Evolutionary conservation across 2,797 vertebrate genomes (phyloP), one percentile per base, ranked within the genome.

Genomic region (Halcyon badia): DNA sequence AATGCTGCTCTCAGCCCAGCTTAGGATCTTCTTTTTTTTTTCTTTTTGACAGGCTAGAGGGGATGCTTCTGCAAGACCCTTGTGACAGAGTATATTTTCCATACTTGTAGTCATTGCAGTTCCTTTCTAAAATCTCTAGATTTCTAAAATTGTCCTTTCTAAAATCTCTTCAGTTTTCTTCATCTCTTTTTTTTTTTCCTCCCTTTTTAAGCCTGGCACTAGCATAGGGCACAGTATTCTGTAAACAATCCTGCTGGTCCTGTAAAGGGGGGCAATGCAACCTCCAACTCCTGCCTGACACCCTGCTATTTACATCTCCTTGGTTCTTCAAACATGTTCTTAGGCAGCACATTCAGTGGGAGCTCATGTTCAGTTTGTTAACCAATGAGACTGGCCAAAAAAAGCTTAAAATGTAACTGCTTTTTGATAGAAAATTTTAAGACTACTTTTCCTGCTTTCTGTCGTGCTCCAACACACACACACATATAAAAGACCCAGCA

Each of bases 301-400:
- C 20, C 54, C 80, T 15, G 25, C 72, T 73, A 56, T 72, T 92
- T 70, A 62, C 68, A 60, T n/a, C 25, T 79, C 82, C 69, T 88
- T 90, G 76, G 65, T 66, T 92, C 28, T 31, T 31, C 44, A 71
- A 52, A 54, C 39, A 7, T 0, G 0, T 24, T 60, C 41, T 65
- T 72, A 89, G 68, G 28, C 60, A 88, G 69, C 33, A 6, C 44
- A 54, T 72, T 31, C 80, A 62, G 77, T 58, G 41, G 65, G 76
- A 86, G 26, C 33, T 86, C 35, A 11, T 56, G 80, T 72, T 94
- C 88, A 17, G 49, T 69, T 46, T 91, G 65, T 37, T 86, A 86
- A 69, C 41, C 80, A 69, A 16, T 28, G 19, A 81, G 54, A 39
- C 24, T 3, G 4, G 28, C 31, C 54, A 71, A 73, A 78, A 78